Percentiles rank a stretch among this genome's conserved stretches.
phyloP scores from a whole-genome alignment of 2,888 invertebrate species.

The Lasioglossum pauxillum region DNA sequence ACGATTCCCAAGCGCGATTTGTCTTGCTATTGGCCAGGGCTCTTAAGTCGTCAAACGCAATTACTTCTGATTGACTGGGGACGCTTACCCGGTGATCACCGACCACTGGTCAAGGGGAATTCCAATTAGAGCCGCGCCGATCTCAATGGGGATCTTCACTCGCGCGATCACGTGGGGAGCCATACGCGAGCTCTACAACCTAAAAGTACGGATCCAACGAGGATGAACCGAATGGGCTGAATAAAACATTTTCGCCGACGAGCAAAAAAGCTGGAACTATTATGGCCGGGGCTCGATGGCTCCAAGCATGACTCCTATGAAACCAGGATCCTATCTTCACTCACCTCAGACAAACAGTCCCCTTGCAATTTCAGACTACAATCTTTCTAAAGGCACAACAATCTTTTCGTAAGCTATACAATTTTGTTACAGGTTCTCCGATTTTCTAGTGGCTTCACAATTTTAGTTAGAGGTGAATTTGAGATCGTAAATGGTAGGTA shows the following conservation, averaged over 20 bases:
- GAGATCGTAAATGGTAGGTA: background rate
- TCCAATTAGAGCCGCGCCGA: conserved; percentile 30
- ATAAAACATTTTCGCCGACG: conserved; percentile 11
- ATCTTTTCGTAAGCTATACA: background rate
- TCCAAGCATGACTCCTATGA: background rate
- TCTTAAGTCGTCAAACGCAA: conserved; percentile 43
- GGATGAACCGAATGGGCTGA: background rate
- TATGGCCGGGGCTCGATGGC: background rate
- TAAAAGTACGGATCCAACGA: background rate
- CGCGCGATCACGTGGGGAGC: background rate
- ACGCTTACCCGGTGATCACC: conserved; percentile 24
- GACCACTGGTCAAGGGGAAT: conserved; percentile 1
- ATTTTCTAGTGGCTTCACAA: background rate
- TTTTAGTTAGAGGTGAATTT: background rate
- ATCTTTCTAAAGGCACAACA: background rate
- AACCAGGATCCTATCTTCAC: background rate
- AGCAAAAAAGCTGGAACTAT: background rate
- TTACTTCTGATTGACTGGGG: conserved; percentile 30
- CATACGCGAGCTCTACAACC: background rate
- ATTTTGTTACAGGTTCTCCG: background rate
- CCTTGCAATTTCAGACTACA: background rate
- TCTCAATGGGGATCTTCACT: conserved; percentile 26
- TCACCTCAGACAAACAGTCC: background rate
- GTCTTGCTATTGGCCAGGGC: conserved; percentile 16
- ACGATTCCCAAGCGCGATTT: conserved; percentile 29